Evolutionary conservation across 2,113 vertebrate genomes (phyloP).

Genomic region (Chaetops frenatus): DNA sequence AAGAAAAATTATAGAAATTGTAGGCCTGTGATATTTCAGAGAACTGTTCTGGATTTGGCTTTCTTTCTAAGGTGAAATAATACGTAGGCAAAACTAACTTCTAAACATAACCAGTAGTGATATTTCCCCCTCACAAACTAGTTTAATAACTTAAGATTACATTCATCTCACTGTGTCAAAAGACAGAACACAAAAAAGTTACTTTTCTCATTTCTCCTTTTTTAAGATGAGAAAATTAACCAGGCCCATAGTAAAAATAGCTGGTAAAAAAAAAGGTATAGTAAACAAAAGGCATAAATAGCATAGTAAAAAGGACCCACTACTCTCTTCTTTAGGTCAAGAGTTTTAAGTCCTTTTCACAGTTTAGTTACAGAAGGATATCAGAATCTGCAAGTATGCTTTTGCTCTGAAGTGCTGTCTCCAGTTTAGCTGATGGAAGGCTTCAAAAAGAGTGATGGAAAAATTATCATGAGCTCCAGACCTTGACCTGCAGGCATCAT

Average conservation of each 20-base stretch:
- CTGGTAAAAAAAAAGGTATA: background rate
- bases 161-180: background rate
- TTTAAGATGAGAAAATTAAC: background rate
- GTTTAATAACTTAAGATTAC: background rate
- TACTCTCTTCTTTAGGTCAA: background rate
- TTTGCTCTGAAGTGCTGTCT: background rate
- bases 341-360: background rate
- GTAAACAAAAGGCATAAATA: too few relatives aligned
- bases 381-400: background rate
- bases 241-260: background rate
- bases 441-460: background rate
- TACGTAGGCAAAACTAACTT: background rate
- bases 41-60: background rate
- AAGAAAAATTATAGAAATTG: background rate
- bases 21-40: background rate
- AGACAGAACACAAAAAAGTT: background rate
- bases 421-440: background rate
- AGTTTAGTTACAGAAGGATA: background rate
- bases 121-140: background rate
- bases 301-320: background rate
- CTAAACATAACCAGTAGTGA: background rate
- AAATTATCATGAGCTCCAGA: background rate
- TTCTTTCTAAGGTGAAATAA: background rate
- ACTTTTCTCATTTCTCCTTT: background rate
- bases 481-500: background rate